phyloP scores from a whole-genome alignment of 2,113 vertebrate genomes.

The Psilopsiagon aurifrons region DNA sequence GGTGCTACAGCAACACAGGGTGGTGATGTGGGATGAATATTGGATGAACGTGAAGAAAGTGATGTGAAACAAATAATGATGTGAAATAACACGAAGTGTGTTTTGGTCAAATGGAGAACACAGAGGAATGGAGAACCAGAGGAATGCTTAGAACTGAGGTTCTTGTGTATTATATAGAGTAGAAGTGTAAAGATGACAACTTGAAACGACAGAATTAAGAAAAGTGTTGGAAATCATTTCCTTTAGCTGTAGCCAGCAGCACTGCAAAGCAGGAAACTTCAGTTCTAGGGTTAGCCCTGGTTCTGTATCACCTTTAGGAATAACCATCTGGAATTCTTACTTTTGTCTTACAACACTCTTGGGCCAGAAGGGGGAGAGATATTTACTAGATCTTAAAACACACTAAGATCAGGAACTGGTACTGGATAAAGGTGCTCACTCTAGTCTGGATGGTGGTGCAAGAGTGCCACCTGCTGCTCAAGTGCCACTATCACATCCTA shows the following conservation, averaged over 20 bases:
- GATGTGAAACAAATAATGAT: neutral
- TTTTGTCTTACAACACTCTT: neutral
- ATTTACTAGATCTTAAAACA: neutral
- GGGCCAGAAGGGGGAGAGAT: accelerated
- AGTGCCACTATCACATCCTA: accelerated
- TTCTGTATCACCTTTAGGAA: neutral
- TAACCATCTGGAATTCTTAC: neutral
- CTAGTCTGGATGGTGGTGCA: accelerated
- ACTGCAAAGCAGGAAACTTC: neutral
- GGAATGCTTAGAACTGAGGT: neutral
- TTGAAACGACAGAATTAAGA: neutral
- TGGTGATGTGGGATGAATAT: neutral
- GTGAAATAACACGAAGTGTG: neutral
- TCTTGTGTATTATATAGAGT: neutral
- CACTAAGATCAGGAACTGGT: neutral
- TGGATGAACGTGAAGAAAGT: neutral
- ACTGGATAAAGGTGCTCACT: neutral
- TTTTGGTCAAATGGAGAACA: neutral
- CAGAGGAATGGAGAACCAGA: neutral
- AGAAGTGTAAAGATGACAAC: neutral
- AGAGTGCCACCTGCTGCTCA: neutral
- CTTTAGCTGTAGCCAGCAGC: neutral
- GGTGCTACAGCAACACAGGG: neutral
- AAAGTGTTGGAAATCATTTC: neutral
- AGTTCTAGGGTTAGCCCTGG: neutral